Conservation (phyloP, 2,797 vertebrate species). For the Molossus alvarezi region DNA sequence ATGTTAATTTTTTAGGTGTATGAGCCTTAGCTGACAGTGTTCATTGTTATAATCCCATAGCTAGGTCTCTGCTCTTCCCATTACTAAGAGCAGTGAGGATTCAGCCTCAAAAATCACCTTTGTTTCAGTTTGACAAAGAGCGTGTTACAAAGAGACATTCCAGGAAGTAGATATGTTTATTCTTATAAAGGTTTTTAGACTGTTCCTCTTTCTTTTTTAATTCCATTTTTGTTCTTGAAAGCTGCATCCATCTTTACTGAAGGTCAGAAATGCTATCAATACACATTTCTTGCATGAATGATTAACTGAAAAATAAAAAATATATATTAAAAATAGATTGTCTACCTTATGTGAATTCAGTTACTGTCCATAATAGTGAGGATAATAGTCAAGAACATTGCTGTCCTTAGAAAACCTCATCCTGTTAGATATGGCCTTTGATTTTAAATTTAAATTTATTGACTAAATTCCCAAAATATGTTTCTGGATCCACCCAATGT, state of each 20-base stretch:
- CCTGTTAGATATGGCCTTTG: neutral
- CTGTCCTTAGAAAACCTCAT: neutral
- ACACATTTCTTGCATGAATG: neutral
- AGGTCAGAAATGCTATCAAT: neutral
- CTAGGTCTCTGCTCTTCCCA: conserved; percentile 39
- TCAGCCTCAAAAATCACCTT: conserved; percentile 42
- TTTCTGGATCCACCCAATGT: neutral
- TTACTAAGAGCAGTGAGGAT: conserved; percentile 25
- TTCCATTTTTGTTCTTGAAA: conserved; percentile 42
- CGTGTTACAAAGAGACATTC: neutral
- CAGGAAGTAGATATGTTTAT: conserved; percentile 43
- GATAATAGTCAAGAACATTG: neutral
- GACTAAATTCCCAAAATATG: neutral
- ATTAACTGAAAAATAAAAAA: conserved; percentile 1
- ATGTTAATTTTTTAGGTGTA: conserved; percentile 70
- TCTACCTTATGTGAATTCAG: neutral
- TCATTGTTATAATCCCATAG: conserved; percentile 40
- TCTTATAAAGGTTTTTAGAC: conserved; percentile 51
- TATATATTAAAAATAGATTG: neutral
- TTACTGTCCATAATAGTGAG: conserved; percentile 27
- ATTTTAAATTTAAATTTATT: neutral
- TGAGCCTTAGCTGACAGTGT: conserved; percentile 30
- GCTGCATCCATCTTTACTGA: neutral
- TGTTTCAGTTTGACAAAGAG: conserved; percentile 32
- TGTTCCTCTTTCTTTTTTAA: neutral